A percentile compares a stretch with the other conserved stretches of the same genome.
These are phyloP conservation scores for Danio rerio DNA, from an alignment of 2,113 vertebrate genomes.

Conservation along the genomic window GRCz12tu NC_133179.1:14131501-14132000, in stretches of 20 bases:
- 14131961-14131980: not conserved
- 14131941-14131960: not conserved
- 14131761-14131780: not conserved
- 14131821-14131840: conserved; percentile 22
- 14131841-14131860: not conserved
- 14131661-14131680: too few relatives aligned
- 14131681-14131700: too few relatives aligned
- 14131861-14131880: not conserved
- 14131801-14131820: not conserved
- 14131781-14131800: not conserved
- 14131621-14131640: not conserved
- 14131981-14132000: not conserved
- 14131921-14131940: not conserved
- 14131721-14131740: too few relatives aligned
- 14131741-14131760: too few relatives aligned
- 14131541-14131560: conserved; percentile 62
- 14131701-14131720: too few relatives aligned
- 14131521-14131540: conserved; percentile 59
- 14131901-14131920: conserved; percentile 7
- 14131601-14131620: conserved; percentile 57
- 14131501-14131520: conserved; percentile 59
- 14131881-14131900: not conserved
- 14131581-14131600: conserved; percentile 82
- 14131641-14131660: too few relatives aligned
- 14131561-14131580: conserved; percentile 71